Evolutionary conservation across 2,888 invertebrate genomes (phyloP).

Genomic region (Nymphalis urticae): DNA sequence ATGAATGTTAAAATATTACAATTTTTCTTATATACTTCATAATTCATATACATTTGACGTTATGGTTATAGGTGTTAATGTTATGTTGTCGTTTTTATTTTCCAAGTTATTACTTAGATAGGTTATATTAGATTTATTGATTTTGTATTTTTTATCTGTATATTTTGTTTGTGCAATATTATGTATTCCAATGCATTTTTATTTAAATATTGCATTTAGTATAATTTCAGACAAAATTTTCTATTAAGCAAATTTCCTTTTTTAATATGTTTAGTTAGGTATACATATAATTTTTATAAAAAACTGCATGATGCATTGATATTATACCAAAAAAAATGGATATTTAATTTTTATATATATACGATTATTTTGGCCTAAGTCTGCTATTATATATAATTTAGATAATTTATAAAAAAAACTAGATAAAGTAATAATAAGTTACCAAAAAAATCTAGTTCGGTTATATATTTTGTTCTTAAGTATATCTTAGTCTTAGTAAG

Average conservation of each 20-base stretch:
- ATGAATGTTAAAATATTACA: not conserved
- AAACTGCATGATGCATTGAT: not conserved
- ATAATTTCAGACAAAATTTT: conserved; percentile 5
- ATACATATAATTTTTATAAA: not conserved
- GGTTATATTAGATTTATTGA: not conserved
- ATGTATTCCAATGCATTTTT: not conserved
- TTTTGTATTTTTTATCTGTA: conserved; percentile 5
- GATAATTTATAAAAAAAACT: not conserved
- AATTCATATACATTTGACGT: conserved; percentile 1
- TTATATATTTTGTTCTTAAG: conserved; percentile 4
- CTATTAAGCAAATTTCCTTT: not conserved
- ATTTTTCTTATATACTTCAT: conserved; percentile 4
- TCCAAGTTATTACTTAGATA: conserved; percentile 3
- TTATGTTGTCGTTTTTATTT: not conserved
- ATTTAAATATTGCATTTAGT: conserved; percentile 11
- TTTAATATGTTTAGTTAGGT: not conserved
- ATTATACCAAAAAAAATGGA: conserved; percentile 10
- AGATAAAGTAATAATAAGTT: conserved; percentile 5
- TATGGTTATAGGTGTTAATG: conserved; percentile 3
- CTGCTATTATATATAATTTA: conserved; percentile 1
- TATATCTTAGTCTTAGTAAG: not conserved
- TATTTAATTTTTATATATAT: conserved; percentile 6
- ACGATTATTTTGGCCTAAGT: conserved; percentile 10
- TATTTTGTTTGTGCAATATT: conserved; percentile 8
- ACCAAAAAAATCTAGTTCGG: conserved; percentile 11